These are phyloP conservation scores for Pterocles burchelli DNA, from an alignment of 2,113 vertebrate genomes.

Conservation along the genomic window DNA sequence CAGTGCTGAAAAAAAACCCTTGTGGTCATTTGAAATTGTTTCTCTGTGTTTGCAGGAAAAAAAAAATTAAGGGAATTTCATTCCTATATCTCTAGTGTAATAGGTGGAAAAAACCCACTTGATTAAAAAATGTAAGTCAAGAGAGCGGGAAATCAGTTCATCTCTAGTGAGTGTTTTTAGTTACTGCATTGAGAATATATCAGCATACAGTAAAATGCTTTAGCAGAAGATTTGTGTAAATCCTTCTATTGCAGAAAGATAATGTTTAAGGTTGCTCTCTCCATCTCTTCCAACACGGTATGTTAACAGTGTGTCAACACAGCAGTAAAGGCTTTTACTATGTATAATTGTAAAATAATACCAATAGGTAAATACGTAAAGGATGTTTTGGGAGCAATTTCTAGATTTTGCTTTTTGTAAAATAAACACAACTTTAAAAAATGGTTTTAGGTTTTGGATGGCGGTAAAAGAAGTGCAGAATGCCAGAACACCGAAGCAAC, in stretches of 20 bases:
- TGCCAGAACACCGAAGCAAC: neutral
- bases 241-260: neutral
- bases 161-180: neutral
- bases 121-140: neutral
- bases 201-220: neutral
- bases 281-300: neutral
- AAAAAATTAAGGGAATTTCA: neutral
- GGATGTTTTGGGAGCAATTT: neutral
- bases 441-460: neutral
- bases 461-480: neutral
- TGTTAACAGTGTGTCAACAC: neutral
- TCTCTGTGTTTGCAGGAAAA: neutral
- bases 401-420: neutral
- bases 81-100: neutral
- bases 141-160: neutral
- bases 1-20: neutral
- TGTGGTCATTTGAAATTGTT: neutral
- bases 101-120: neutral
- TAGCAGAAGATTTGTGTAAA: neutral
- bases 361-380: neutral
- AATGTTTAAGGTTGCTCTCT: neutral
- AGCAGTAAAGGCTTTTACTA: neutral
- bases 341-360: neutral
- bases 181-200: neutral
- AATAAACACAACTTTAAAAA: neutral